Conservation (phyloP, 1,140 invertebrate species). For the Trachymyrmex septentrionalis region DNA sequence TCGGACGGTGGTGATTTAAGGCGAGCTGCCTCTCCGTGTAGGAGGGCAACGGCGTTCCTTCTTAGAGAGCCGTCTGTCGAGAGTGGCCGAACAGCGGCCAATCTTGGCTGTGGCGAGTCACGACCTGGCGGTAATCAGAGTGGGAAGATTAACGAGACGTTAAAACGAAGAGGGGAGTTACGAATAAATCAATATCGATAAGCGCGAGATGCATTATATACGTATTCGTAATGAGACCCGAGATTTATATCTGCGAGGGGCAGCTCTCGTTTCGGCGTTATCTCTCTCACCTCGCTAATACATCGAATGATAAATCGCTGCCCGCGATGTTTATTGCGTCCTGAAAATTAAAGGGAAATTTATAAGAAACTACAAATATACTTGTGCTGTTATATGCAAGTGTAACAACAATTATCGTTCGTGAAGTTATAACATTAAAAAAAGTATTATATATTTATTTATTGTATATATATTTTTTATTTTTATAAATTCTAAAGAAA, state of each 20-base stretch:
- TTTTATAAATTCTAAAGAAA: neutral
- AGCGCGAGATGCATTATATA: slow-evolving; percentile 71
- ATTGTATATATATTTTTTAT: neutral
- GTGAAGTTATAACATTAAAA: neutral
- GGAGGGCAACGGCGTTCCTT: slow-evolving; percentile 60
- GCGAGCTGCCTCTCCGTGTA: slow-evolving; percentile 74
- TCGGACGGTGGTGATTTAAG: slow-evolving; percentile 80
- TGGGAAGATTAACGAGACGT: slow-evolving; percentile 74
- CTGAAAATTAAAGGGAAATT: neutral
- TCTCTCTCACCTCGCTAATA: slow-evolving; percentile 34
- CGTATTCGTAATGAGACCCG: slow-evolving; percentile 70
- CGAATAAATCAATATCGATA: slow-evolving; percentile 77
- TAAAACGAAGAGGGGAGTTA: slow-evolving; percentile 67
- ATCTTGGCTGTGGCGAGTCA: slow-evolving; percentile 47
- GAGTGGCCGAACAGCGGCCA: slow-evolving; percentile 36
- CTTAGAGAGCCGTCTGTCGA: slow-evolving; percentile 26
- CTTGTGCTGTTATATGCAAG: neutral
- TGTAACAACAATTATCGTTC: neutral
- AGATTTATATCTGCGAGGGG: slow-evolving; percentile 67
- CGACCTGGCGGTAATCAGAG: slow-evolving; percentile 67
- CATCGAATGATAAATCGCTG: slow-evolving; percentile 58
- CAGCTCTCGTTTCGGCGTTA: slow-evolving; percentile 44
- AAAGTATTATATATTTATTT: neutral
- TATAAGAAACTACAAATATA: neutral
- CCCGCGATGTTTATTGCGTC: slow-evolving; percentile 23